A percentile compares a stretch with the other conserved stretches of the same genome.
Evolutionary conservation across 2,888 invertebrate genomes (phyloP).

Genomic region (Synergus japonicus): DNA sequence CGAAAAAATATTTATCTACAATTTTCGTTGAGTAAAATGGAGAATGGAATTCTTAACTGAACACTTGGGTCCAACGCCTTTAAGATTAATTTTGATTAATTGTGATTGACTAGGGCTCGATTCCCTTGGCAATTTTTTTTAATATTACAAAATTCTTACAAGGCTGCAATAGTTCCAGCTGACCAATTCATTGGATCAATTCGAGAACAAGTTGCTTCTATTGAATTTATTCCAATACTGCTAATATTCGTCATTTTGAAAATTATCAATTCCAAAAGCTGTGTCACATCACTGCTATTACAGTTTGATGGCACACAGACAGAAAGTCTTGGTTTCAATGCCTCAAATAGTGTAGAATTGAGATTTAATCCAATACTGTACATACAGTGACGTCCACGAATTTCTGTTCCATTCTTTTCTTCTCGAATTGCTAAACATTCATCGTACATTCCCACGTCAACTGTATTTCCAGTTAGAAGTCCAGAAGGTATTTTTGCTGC

Average conservation of each 20-base stretch:
- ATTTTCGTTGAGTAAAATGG: too few relatives aligned
- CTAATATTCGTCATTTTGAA: conserved; percentile 27
- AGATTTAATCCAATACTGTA: conserved; percentile 53
- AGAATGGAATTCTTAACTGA: too few relatives aligned
- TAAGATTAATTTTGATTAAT: too few relatives aligned
- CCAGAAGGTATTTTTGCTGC: conserved; percentile 64
- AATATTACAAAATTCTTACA: conserved; percentile 49
- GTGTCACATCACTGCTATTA: conserved; percentile 65
- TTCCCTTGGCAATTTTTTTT: background rate
- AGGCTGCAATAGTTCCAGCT: conserved; percentile 48
- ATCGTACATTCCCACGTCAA: conserved; percentile 77
- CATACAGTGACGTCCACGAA: conserved; percentile 76
- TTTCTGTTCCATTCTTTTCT: conserved; percentile 60
- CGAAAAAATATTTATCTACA: too few relatives aligned
- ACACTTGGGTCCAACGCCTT: too few relatives aligned
- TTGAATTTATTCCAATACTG: background rate
- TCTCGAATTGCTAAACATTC: conserved; percentile 72
- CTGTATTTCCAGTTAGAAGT: conserved; percentile 75
- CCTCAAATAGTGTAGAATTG: conserved; percentile 47
- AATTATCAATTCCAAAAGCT: conserved; percentile 5
- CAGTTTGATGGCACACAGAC: conserved; percentile 77
- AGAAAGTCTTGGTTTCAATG: conserved; percentile 55
- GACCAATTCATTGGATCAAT: conserved; percentile 51
- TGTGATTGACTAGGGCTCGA: background rate
- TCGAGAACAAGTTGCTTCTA: conserved; percentile 46